Percentiles rank a stretch among this genome's conserved stretches.
Conservation (phyloP, 2,797 vertebrate genomes). For the Pseudochromis fuscus region DNA sequence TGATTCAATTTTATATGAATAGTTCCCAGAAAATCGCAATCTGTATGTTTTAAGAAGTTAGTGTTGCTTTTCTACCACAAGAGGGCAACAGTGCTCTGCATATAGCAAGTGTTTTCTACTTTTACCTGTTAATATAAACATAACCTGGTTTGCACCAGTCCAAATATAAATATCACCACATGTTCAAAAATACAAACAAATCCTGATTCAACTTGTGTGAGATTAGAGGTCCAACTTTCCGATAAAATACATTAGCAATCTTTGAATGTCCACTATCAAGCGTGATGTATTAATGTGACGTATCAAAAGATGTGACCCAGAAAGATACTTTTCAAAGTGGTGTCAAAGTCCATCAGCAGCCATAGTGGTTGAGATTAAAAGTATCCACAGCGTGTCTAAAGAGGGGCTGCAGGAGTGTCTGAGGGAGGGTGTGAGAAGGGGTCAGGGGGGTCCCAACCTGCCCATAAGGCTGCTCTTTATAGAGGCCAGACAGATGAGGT, state of each 20-base stretch:
- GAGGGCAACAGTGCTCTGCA: too few species aligned
- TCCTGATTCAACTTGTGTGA: background rate
- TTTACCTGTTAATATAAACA: background rate
- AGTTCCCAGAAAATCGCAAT: too few species aligned
- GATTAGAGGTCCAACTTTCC: background rate
- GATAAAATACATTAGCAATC: too few species aligned
- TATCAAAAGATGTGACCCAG: too few species aligned
- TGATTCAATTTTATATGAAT: too few species aligned
- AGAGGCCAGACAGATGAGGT: conserved; percentile 81
- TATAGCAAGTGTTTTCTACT: too few species aligned
- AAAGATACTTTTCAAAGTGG: conserved; percentile 1
- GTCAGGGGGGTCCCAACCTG: conserved; percentile 33
- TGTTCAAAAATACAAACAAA: background rate
- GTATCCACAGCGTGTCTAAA: conserved; percentile 25
- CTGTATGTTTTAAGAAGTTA: too few species aligned
- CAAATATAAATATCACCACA: background rate
- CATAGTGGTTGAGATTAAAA: conserved; percentile 3
- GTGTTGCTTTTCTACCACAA: too few species aligned
- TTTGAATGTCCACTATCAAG: background rate
- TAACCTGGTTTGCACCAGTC: background rate
- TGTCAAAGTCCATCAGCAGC: background rate
- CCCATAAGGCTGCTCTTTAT: conserved; percentile 74
- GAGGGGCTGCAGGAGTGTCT: conserved; percentile 46
- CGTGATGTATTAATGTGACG: background rate
- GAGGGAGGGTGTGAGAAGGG: conserved; percentile 40